Percentiles rank a stretch among this genome's conserved stretches.
These are phyloP conservation scores for Chalcis sispes DNA, from an alignment of 2,888 invertebrate species.

Conservation along the genomic window DNA sequence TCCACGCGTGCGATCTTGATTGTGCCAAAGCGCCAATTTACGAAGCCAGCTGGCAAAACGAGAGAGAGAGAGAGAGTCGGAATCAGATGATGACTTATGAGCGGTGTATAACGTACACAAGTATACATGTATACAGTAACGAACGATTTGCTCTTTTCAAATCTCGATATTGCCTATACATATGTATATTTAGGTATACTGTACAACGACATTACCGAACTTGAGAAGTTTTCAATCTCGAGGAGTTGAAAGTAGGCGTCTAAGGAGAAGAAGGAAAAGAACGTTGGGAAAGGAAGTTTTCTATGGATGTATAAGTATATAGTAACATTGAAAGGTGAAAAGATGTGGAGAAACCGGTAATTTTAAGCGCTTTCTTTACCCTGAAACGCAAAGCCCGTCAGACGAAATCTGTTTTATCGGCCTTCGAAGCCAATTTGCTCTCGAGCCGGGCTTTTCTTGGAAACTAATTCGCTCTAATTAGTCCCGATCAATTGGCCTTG, in stretches of 20 bases:
- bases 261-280: conserved; percentile 7
- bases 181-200: too few species aligned
- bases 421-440: conserved; percentile 49
- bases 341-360: neutral
- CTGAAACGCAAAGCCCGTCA: conserved; percentile 17
- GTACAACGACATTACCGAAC: too few species aligned
- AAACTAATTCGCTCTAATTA: conserved; percentile 54
- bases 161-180: too few species aligned
- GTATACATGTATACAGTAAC: too few species aligned
- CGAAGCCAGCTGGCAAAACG: too few species aligned
- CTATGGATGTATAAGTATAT: neutral
- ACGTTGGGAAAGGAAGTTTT: neutral
- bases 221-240: conserved; percentile 53
- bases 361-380: conserved; percentile 16
- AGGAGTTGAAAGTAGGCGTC: conserved; percentile 40
- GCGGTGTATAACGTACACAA: too few species aligned
- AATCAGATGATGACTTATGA: too few species aligned
- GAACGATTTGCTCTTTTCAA: too few species aligned
- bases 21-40: too few species aligned
- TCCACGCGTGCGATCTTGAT: too few species aligned
- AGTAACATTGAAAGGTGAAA: neutral
- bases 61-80: too few species aligned
- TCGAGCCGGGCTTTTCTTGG: conserved; percentile 15
- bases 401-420: conserved; percentile 47
- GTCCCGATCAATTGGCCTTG: conserved; percentile 24